Base-by-base conservation (phyloP, 1,140 invertebrate species). In the Phortica variegata region DNA sequence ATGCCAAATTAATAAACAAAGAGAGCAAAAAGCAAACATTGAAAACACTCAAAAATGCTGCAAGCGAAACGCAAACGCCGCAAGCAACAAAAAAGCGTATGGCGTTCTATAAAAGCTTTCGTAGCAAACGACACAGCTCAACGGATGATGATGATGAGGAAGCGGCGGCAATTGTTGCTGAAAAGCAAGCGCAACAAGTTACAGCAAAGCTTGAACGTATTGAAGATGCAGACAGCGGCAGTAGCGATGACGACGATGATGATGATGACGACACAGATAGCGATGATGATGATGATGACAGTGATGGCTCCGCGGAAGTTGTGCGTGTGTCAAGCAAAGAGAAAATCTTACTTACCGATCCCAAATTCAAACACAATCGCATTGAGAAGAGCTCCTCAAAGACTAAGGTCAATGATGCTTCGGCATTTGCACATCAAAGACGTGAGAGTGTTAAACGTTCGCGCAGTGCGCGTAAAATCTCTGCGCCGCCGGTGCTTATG, bases 361-460 rank as follows among this genome's bases (percentile, higher is more conserved):
- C 52, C 15, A 66, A 66, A 32, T 66, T 52, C 33, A 58, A 58
- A 26, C 51, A 65, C 33, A 63, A 65, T 54, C 56, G 61, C 19
- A 58, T 68, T 37, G 56, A 58, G 43, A 68, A 68, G 45, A 68
- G 63, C 47, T 57, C 56, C 3, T 68, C 63, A 1, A 63, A 65
- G 37, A 60, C 45, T 19, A 65, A 65, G 47, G 52, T 68, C 5
- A 33, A 33, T 3, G 43, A 50, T 9, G 29, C 39, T n/a, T 49
- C 37, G 8, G 19, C 54, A 9, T 18, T 38, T 9, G 39, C 50
- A 56, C 36, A 38, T 12, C 9, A 10, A 12, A 13, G 54, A 37
- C 40, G 51, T 9, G 50, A 52, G 16, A 57, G 54, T 21, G 40
- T 60, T 10, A 60, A 57, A 16, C 48, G 56, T 19, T 56, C 53